Evolutionary conservation across 2,113 vertebrate genomes (phyloP), one percentile per base, ranked within the genome.

Genomic region (Glaucidium brasilianum): DNA sequence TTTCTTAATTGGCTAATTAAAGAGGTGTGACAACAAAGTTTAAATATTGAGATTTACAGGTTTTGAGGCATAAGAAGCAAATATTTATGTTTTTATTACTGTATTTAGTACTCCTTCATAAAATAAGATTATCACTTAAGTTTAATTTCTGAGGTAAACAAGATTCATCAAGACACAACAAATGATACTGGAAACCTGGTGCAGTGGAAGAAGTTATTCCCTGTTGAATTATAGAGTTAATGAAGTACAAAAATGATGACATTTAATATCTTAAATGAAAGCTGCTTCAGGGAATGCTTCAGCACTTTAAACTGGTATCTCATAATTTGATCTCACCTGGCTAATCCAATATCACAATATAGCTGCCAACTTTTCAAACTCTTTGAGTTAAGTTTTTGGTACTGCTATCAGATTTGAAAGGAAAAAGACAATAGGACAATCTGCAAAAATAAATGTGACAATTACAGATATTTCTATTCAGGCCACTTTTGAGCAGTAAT

Each of bases 261-360:
- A 94, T 97, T 97, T 96, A 96, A 92, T 95, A 93, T 59, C 49
- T 85, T 84, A 96, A 93, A 93, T 91, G 78, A 96, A 95, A 94
- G 41, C 35, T 93, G 21, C 94, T 87, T 97, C 58, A 37, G 88
- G 96, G 92, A 96, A 88, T 64, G 43, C 56, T 97, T 90, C 63
- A 92, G n/a, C 18, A 83, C 63, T 97, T 95, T 78, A 88, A 84
- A 94, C 22, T 63, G 32, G 29, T 89, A 68, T 50, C 50, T 68
- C 37, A 66, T 81, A 92, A 96, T 96, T 97, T 97, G 69, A 82
- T 94, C 93, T 96, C 81, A 94, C 79, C 56, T 95, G 67, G 47
- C 27, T 68, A 90, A 96, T 91, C 34, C 13, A 90, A 20, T 77
- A 78, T 50, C 37, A 63, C 25, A 77, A 8, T 45, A 63, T 35